phyloP scores from a whole-genome alignment of 2,113 vertebrate species.

The Tychaedon coryphoeus region DNA sequence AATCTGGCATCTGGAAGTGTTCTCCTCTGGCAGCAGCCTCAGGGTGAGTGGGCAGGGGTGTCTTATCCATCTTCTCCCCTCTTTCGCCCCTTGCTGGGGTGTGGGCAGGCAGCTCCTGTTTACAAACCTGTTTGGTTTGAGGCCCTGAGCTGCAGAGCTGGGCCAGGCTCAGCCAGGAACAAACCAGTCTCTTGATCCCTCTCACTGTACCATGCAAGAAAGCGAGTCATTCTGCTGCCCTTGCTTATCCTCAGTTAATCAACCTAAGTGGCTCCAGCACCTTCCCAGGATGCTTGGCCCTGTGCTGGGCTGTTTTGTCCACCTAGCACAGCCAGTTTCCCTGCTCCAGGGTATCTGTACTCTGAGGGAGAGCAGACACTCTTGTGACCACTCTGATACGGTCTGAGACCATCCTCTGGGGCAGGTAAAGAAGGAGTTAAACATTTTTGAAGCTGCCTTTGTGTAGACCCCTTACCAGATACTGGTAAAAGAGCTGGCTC shows the following conservation, averaged over 20 bases:
- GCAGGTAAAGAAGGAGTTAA: background rate
- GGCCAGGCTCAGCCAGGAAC: background rate
- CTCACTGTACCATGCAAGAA: background rate
- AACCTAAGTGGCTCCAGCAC: background rate
- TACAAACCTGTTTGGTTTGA: background rate
- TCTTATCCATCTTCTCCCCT: background rate
- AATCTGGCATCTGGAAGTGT: fast-evolving
- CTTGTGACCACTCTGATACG: background rate
- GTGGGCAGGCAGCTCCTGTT: background rate
- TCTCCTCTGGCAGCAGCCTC: background rate
- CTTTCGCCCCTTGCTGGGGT: fast-evolving
- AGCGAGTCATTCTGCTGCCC: background rate
- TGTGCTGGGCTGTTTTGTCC: fast-evolving
- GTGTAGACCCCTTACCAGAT: background rate
- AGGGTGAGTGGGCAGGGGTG: background rate
- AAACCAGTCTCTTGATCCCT: background rate
- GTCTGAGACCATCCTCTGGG: background rate
- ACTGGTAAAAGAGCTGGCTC: background rate
- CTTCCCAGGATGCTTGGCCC: background rate
- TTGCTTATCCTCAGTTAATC: background rate
- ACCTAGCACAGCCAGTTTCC: background rate
- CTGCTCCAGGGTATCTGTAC: background rate
- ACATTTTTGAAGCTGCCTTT: background rate
- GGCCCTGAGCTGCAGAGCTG: background rate
- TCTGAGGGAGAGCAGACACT: background rate